Base-by-base conservation (phyloP, 64 coral and sea anemone species). In the Porites australiensis region DNA sequence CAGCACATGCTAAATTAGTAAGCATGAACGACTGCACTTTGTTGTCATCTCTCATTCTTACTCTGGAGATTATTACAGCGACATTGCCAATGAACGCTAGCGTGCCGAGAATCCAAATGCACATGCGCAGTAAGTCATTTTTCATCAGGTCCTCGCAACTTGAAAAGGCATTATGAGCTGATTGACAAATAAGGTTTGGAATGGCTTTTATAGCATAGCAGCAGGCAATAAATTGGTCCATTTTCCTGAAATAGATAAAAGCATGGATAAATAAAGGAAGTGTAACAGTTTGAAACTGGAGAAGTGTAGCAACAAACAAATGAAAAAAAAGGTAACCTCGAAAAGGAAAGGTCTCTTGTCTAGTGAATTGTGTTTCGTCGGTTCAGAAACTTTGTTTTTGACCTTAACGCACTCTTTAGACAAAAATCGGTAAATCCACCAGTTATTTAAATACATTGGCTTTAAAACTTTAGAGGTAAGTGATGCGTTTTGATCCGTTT, bases 131-230 rank as follows among this genome's bases (percentile, higher is more conserved):
- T 49, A 6, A 16, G 13, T 69, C 70, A 76, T 90, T 90, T 66
- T 90, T 90, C 88, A 90, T 90, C 16, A 90, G 22, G 47, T 90
- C 88, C 51, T 90, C 88, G 13, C 88, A 90, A 64, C 57, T 90
- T 49, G 88, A 90, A 49, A 90, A 90, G 2, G 59, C 88, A 10
- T n/a, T 54, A 18, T 72, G 54, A 47, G 77, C 61, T 57, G 88
- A 90, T 23, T 90, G 47, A 72, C 88, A 90, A 6, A 44, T 81
- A 12, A 90, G 61, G 12, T 65, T 67, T 70, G 43, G n/a, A 57
- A 90, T 71, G 23, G 88, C 49, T 58, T 82, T 90, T 37, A 51
- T 50, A 18, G 88, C 88, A 49, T 90, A 90, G 50, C 88, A 90
- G 63, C 88, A 90, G 23, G 54, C 9, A 23, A 90, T 78, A 44